These are phyloP conservation scores for Agrilus mali DNA, from an alignment of 2,888 invertebrate genomes.

Conservation along the genomic window DNA sequence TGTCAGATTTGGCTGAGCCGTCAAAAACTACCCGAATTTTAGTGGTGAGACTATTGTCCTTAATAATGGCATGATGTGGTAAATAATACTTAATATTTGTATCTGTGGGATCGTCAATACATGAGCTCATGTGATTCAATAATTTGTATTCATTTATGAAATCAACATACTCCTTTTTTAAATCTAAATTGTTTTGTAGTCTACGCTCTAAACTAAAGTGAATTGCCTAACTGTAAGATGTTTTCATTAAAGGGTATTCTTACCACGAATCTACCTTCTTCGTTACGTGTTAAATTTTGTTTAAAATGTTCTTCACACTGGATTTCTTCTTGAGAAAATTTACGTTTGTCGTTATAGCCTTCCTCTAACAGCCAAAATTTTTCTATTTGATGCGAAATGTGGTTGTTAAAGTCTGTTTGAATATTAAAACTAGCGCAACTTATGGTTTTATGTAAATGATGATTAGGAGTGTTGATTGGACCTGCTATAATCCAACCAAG, in stretches of 20 bases:
- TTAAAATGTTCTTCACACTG: constrained; percentile 16
- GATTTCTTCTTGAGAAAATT: no score
- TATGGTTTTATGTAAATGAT: no score
- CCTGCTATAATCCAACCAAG: constrained; percentile 7
- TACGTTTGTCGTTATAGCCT: no score
- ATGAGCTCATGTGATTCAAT: constrained; percentile 3
- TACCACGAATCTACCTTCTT: constrained; percentile 16
- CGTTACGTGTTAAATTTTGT: constrained; percentile 10
- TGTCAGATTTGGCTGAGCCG: constrained; percentile 12
- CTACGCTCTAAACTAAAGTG: constrained; percentile 12
- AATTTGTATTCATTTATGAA: constrained; percentile 5
- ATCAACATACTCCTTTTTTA: constrained; percentile 7
- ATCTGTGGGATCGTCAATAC: neutral
- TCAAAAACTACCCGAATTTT: constrained; percentile 21
- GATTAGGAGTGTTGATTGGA: neutral
- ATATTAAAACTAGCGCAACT: no score
- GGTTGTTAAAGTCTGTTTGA: no score
- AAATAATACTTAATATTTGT: neutral
- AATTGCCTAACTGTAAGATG: constrained; percentile 10
- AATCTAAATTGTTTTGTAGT: constrained; percentile 8
- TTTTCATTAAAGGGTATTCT: constrained; percentile 14
- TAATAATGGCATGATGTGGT: constrained; percentile 24
- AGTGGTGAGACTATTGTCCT: constrained; percentile 16
- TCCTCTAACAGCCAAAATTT: constrained; percentile 20
- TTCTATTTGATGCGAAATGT: constrained; percentile 1